Evolutionary conservation across 2,888 invertebrate genomes (phyloP).

Genomic region (Carabus problematicus): DNA sequence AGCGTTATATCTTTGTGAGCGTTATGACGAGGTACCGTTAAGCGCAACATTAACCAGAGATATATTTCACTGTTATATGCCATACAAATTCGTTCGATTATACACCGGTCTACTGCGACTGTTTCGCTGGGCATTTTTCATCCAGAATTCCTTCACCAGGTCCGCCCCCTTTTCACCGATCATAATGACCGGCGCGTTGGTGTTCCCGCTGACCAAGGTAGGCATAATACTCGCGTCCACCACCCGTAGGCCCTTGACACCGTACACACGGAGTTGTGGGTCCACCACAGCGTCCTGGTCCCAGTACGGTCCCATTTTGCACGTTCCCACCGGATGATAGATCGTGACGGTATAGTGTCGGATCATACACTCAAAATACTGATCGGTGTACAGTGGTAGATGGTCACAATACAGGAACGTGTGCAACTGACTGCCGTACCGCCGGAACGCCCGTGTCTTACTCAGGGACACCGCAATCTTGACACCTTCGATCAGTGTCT

Average conservation of each 20-base stretch:
- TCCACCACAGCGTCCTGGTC: conserved; percentile 85
- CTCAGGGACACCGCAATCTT: conserved; percentile 85
- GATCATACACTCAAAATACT: conserved; percentile 89
- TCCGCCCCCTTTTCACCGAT: conserved; percentile 90
- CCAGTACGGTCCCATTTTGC: conserved; percentile 90
- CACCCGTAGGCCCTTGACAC: conserved; percentile 78
- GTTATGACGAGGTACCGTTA: no score
- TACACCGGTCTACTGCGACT: not conserved
- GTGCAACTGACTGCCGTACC: conserved; percentile 75
- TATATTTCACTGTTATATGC: no score
- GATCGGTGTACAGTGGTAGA: conserved; percentile 72
- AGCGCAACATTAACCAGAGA: no score
- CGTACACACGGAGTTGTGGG: conserved; percentile 79
- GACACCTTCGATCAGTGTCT: conserved; percentile 82
- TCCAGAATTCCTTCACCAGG: conserved; percentile 85
- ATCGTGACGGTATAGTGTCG: conserved; percentile 82
- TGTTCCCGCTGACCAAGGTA: conserved; percentile 83
- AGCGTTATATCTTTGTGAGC: no score
- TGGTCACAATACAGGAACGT: conserved; percentile 81
- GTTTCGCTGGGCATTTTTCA: conserved; percentile 60
- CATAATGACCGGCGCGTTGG: conserved; percentile 88
- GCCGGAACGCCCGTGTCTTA: conserved; percentile 76
- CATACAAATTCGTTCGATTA: no score
- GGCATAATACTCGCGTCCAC: conserved; percentile 90
- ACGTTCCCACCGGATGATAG: conserved; percentile 87